A percentile compares a stretch with the other conserved stretches of the same genome.
phyloP scores from a whole-genome alignment of 2,797 vertebrate genomes.

The Brachyalestes nurse region DNA sequence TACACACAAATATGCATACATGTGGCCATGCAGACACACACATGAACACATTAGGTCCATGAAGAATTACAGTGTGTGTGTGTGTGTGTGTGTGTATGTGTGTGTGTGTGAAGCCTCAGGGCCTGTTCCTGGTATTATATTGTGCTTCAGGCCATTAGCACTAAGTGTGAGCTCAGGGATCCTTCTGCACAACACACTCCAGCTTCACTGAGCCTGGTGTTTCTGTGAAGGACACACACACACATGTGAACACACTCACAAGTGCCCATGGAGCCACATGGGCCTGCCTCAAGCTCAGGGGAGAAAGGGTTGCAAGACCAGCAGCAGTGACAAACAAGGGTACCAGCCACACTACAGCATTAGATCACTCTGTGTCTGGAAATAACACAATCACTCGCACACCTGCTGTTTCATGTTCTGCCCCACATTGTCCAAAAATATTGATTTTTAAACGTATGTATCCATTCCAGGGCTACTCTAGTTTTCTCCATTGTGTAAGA shows the following conservation, averaged over 20 bases:
- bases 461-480: not conserved
- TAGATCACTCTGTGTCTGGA: conserved; percentile 27
- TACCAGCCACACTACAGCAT: conserved; percentile 22
- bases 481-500: not conserved
- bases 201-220: conserved; percentile 34
- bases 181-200: conserved; percentile 25
- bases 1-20: conserved; percentile 14
- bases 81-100: conserved; percentile 21
- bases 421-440: not conserved
- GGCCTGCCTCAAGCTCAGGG: conserved; percentile 11
- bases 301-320: conserved; percentile 23
- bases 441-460: not conserved
- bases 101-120: conserved; percentile 44
- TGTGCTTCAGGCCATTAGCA: conserved; percentile 55
- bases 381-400: conserved; percentile 35
- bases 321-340: conserved; percentile 41
- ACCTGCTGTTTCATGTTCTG: conserved; percentile 6
- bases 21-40: not conserved
- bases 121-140: conserved; percentile 53
- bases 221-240: conserved; percentile 34
- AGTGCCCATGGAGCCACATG: conserved; percentile 23
- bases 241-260: conserved; percentile 22
- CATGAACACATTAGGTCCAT: conserved; percentile 3
- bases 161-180: conserved; percentile 44
- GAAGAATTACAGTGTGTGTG: not conserved